Evolutionary conservation across 1,140 invertebrate species (phyloP).

Genomic region (Pseudomyrmex pallidus): DNA sequence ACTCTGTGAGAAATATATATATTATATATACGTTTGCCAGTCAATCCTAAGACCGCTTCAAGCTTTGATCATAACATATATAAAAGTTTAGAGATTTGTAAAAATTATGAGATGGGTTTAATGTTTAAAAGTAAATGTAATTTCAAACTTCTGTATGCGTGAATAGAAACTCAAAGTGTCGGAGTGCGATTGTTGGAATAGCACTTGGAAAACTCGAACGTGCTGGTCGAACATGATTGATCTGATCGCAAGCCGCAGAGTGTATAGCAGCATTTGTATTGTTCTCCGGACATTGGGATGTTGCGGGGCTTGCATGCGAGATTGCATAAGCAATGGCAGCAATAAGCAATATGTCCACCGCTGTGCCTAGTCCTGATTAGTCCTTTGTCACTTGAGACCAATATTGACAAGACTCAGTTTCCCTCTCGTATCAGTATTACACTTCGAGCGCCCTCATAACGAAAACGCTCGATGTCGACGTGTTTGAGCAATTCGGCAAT

Average conservation of each 20-base stretch:
- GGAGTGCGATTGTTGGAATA: too few species aligned
- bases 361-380: slow-evolving; percentile 47
- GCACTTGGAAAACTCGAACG: background rate
- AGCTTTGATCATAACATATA: too few species aligned
- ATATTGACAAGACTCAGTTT: slow-evolving; percentile 43
- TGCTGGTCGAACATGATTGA: slow-evolving; percentile 23
- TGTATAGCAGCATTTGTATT: background rate
- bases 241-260: background rate
- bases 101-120: too few species aligned
- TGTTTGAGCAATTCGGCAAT: background rate
- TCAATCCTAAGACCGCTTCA: too few species aligned
- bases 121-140: too few species aligned
- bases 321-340: slow-evolving; percentile 44
- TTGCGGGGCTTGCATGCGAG: slow-evolving; percentile 42
- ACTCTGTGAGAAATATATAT: too few species aligned
- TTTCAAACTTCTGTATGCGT: too few species aligned
- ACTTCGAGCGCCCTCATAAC: slow-evolving; percentile 7
- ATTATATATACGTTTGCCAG: too few species aligned
- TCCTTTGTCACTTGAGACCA: slow-evolving; percentile 58
- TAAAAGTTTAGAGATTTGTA: too few species aligned
- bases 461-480: background rate
- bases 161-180: too few species aligned
- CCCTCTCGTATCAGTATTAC: slow-evolving; percentile 25
- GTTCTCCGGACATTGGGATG: slow-evolving; percentile 37
- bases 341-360: slow-evolving; percentile 57